Evolutionary conservation across 1,140 invertebrate genomes (phyloP).

Genomic region (Apis florea): DNA sequence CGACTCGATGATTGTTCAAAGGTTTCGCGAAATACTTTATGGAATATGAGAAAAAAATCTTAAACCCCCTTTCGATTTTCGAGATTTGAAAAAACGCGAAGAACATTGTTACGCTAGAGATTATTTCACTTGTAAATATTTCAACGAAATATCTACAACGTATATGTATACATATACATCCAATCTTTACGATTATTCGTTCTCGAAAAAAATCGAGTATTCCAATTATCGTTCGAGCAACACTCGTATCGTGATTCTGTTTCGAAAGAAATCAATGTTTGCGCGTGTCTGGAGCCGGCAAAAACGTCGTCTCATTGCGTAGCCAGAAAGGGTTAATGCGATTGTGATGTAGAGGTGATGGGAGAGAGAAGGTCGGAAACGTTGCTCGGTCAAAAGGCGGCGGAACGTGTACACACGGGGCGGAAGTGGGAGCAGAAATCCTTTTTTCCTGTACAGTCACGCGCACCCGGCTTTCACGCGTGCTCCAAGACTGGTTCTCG

Average conservation of each 20-base stretch:
- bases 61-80: background rate
- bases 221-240: background rate
- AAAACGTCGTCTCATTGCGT: conserved; percentile 13
- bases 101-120: no score
- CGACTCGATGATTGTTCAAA: background rate
- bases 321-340: conserved; percentile 29
- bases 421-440: conserved; percentile 11
- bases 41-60: background rate
- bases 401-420: background rate
- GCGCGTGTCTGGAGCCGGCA: background rate
- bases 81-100: no score
- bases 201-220: background rate
- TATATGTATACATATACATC: background rate
- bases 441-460: conserved; percentile 19
- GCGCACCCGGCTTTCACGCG: conserved; percentile 20
- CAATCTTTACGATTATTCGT: background rate
- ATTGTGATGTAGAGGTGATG: conserved; percentile 30
- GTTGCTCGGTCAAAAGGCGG: background rate
- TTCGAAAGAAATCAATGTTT: background rate
- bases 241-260: background rate
- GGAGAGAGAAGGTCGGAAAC: background rate
- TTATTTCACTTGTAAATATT: no score
- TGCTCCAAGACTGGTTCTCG: conserved; percentile 38
- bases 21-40: background rate
- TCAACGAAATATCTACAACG: background rate